Evolutionary conservation across 1,140 invertebrate species (phyloP).

Genomic region (Brachionus plicatilis): DNA sequence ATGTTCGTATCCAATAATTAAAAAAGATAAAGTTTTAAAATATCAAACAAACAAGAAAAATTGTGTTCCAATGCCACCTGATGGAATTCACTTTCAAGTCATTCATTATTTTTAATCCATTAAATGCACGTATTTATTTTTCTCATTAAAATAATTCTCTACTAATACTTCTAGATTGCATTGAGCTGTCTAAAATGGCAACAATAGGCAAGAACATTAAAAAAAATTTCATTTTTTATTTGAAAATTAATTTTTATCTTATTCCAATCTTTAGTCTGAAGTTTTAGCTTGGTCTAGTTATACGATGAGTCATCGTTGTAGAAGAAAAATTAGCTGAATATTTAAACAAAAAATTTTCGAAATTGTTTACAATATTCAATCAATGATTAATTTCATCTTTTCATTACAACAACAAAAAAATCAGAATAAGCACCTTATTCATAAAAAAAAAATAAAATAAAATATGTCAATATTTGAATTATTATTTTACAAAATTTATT

Average conservation of each 20-base stretch:
- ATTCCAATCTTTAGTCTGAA: no score
- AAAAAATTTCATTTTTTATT: background rate
- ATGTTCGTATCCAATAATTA: background rate
- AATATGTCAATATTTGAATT: background rate
- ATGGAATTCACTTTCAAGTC: background rate
- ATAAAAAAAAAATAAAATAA: background rate
- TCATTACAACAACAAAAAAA: background rate
- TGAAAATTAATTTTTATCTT: background rate
- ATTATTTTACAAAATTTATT: conserved; percentile 5
- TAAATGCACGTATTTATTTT: background rate
- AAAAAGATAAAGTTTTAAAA: background rate
- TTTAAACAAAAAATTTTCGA: background rate
- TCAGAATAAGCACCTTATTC: background rate
- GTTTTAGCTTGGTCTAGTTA: background rate
- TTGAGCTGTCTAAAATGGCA: background rate
- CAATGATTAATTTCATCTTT: background rate
- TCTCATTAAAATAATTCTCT: background rate
- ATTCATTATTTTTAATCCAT: background rate
- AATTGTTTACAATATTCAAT: background rate
- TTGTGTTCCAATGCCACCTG: background rate
- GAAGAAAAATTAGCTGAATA: background rate
- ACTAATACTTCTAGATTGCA: background rate
- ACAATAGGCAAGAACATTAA: background rate
- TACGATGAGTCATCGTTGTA: background rate
- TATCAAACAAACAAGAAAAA: background rate